These are phyloP conservation scores for Rhinichthys klamathensis DNA, from an alignment of 2,113 vertebrate genomes.

Conservation along the genomic window DNA sequence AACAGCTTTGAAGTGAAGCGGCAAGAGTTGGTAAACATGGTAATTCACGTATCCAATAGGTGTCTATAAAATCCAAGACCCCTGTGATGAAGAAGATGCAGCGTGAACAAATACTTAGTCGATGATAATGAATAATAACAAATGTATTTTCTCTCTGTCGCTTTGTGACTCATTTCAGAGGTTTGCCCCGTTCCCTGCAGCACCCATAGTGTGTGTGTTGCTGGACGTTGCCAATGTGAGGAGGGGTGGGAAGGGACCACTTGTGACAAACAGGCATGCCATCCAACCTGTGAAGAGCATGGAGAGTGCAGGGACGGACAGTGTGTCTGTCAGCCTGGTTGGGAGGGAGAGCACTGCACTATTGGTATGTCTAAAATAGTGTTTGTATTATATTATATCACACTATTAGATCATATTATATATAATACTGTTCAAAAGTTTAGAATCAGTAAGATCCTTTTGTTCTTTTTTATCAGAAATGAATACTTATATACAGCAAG, in stretches of 20 bases:
- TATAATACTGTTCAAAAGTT: not conserved
- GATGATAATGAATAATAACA: not conserved
- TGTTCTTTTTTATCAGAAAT: not conserved
- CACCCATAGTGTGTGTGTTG: conserved; percentile 79
- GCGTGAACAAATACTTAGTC: not conserved
- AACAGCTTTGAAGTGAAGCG: not conserved
- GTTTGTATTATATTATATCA: not conserved
- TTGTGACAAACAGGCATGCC: conserved; percentile 83
- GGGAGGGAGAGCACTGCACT: conserved; percentile 98
- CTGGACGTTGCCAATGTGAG: conserved; percentile 84
- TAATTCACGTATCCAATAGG: not conserved
- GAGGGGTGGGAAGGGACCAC: conserved; percentile 85
- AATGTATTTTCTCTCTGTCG: not conserved
- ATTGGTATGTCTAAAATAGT: conserved; percentile 82
- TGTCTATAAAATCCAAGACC: not conserved
- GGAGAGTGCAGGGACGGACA: conserved; percentile 93
- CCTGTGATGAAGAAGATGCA: not conserved
- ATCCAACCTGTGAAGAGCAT: conserved; percentile 85
- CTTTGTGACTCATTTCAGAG: conserved; percentile 65
- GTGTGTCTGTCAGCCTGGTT: conserved; percentile 96
- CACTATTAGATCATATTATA: not conserved
- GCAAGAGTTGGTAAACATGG: not conserved
- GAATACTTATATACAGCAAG: no score
- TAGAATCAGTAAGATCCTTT: not conserved
- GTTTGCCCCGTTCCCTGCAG: conserved; percentile 84